phyloP scores from a whole-genome alignment of 2,113 vertebrate species.

The Mirounga angustirostris region DNA sequence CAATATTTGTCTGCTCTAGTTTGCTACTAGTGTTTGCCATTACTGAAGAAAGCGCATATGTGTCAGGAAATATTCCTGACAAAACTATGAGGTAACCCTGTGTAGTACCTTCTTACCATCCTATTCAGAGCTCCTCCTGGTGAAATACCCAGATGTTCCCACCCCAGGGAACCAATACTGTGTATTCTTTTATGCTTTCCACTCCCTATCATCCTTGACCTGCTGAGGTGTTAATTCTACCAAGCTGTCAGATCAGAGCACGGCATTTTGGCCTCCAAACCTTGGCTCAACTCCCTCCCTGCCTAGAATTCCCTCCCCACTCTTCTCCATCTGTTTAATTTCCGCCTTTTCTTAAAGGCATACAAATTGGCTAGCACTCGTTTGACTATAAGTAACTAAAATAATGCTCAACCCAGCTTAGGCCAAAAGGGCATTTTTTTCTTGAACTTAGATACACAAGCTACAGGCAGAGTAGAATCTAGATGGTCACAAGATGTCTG shows the following conservation, averaged over 20 bases:
- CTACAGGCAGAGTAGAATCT: background rate
- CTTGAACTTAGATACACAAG: background rate
- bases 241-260: conserved; percentile 57
- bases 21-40: background rate
- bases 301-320: conserved; percentile 49
- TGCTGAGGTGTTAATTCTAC: conserved; percentile 69
- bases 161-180: conserved; percentile 32
- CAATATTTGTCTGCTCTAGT: background rate
- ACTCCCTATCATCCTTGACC: conserved; percentile 31
- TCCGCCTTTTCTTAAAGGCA: conserved; percentile 59
- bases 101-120: background rate
- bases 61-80: background rate
- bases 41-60: background rate
- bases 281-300: conserved; percentile 50
- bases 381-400: background rate
- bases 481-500: background rate
- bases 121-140: background rate
- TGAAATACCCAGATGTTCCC: conserved; percentile 20
- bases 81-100: background rate
- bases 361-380: background rate
- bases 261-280: conserved; percentile 61
- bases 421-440: background rate
- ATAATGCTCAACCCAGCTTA: background rate
- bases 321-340: conserved; percentile 74
- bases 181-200: background rate